Base-by-base conservation (phyloP, 2,113 vertebrate species). In the Amphiprion percula region DNA sequence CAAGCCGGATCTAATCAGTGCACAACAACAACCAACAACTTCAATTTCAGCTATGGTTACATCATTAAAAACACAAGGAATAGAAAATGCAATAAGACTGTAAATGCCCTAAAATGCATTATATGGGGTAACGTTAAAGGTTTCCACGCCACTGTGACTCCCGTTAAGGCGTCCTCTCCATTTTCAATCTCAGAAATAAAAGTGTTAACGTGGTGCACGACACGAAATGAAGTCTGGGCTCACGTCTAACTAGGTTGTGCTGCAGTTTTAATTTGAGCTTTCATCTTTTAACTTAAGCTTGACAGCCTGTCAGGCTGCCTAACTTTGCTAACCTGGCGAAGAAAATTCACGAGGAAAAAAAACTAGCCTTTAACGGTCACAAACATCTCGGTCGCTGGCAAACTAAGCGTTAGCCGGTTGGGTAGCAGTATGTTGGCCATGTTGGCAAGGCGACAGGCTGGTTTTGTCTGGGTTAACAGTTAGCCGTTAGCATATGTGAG, bases 401-500 rank as follows among this genome's bases (percentile, higher is more conserved):
- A 37, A 74, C 16, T 10, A 49, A 39, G 60, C 7, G 52, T 55
- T 66, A 72, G 44, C 74, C 77, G 65, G 72, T 47, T 30, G 41
- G 26, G 46, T 58, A 68, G 54, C 74, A 30, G 67, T 54, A 19
- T 52, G 44, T 63, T 79, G 58, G 85, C 71, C 87, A 71, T 90
- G 73, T 85, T 87, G 86, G 81, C 81, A 81, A 23, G 17, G 53
- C 26, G 61, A 84, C 59, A 64, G 58, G 8, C 59, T 68, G 81
- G 26, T 69, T 82, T 70, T 61, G 82, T 81, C 79, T 77, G 59
- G 68, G 68, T 81, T 83, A 76, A 66, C 60, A 11, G 37, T 79
- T 86, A 84, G 83, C 87, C 6, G 44, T 70, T 86, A 82, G 80
- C 87, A 58, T 70, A 54, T 23, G 65, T 77, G 80, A 86, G 52